These are phyloP conservation scores for Chouioia cunea DNA, from an alignment of 2,888 invertebrate species.

Conservation along the genomic window DNA sequence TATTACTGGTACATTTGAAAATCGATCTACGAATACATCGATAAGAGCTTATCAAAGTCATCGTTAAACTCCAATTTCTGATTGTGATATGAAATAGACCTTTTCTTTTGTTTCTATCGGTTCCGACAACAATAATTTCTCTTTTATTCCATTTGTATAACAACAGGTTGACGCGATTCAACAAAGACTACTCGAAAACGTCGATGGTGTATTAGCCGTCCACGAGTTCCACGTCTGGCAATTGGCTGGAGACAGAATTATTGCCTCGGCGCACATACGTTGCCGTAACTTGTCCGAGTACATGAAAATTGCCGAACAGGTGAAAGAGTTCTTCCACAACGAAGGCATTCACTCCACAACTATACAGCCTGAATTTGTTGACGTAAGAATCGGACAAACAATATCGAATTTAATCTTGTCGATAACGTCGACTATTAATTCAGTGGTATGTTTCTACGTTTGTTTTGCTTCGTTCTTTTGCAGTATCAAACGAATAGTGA, in stretches of 20 bases:
- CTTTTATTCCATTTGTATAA: constrained; percentile 34
- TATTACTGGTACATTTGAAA: too few species aligned
- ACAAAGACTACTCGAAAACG: constrained; percentile 85
- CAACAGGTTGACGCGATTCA: constrained; percentile 88
- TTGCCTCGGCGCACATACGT: constrained; percentile 96
- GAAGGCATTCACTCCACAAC: constrained; percentile 99
- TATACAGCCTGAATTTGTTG: constrained; percentile 97
- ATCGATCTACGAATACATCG: too few species aligned
- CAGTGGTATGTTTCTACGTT: neutral
- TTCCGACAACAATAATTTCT: too few species aligned
- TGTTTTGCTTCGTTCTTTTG: constrained; percentile 46
- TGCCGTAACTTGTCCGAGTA: constrained; percentile 95
- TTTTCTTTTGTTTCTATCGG: too few species aligned
- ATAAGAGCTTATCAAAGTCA: too few species aligned
- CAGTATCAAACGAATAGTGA: constrained; percentile 69
- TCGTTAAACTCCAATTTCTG: too few species aligned
- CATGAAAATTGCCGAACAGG: constrained; percentile 96
- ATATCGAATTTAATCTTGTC: too few species aligned
- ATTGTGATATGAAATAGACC: too few species aligned
- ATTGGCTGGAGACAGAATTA: constrained; percentile 94
- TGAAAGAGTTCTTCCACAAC: constrained; percentile 97
- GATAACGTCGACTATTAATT: neutral
- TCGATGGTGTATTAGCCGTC: constrained; percentile 94
- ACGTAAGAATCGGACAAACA: constrained; percentile 72
- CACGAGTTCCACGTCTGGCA: constrained; percentile 99